Conservation (phyloP, 53 echinoderm and acorn worm genomes). For the Antedon mediterranea region DNA sequence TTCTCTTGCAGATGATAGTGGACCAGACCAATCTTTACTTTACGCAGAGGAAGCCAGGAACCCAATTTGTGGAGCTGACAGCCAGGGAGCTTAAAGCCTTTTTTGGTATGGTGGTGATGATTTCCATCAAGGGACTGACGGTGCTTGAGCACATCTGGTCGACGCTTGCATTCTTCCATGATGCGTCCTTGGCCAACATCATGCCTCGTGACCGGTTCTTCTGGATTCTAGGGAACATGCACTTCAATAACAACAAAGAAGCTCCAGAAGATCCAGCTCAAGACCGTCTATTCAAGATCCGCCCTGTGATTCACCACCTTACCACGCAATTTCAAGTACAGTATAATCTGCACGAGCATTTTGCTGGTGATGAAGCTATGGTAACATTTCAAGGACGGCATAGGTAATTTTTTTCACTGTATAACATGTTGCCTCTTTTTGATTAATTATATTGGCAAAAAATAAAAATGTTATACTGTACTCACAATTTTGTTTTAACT, state of each 20-base stretch:
- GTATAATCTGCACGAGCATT: not conserved
- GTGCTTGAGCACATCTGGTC: not conserved
- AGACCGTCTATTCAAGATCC: not conserved
- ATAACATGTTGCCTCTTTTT: too few species aligned
- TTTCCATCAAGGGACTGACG: not conserved
- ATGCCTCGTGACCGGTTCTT: not conserved
- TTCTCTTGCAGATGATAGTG: not conserved
- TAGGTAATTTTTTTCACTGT: too few species aligned
- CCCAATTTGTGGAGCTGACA: not conserved
- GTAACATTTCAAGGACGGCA: too few species aligned
- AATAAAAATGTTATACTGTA: not conserved
- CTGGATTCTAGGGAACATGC: not conserved
- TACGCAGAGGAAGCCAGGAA: not conserved
- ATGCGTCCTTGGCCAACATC: not conserved
- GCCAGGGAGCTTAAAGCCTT: not conserved
- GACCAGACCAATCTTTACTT: not conserved
- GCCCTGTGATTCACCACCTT: not conserved
- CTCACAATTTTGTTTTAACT: not conserved
- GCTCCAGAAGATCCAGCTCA: not conserved
- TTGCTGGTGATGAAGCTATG: not conserved
- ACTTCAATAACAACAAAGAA: not conserved
- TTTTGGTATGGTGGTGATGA: not conserved
- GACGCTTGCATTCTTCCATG: not conserved
- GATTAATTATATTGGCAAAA: too few species aligned
- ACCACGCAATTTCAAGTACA: not conserved